These are phyloP conservation scores for Lasioglossum albipes DNA, from an alignment of 1,140 invertebrate genomes.

Conservation along the genomic window DNA sequence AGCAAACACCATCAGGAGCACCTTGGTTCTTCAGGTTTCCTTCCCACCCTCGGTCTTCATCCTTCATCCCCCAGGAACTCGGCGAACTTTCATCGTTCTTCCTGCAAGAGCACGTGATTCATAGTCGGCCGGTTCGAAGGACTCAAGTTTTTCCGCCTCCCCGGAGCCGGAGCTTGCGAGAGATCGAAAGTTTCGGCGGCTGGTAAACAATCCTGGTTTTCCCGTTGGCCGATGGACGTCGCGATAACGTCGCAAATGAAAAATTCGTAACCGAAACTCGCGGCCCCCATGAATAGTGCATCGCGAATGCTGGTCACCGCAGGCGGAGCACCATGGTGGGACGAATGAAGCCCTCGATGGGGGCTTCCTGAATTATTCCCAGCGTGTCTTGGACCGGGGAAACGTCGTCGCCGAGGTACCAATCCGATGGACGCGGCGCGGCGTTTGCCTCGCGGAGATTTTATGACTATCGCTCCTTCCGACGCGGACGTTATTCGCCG, in stretches of 20 bases:
- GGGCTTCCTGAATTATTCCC: constrained; percentile 58
- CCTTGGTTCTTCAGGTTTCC: no score
- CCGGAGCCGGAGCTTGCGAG: neutral
- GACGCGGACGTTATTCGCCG: constrained; percentile 44
- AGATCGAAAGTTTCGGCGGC: neutral
- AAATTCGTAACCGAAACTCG: constrained; percentile 58
- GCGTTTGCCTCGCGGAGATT: constrained; percentile 47
- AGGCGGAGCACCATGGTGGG: neutral
- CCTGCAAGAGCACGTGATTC: neutral
- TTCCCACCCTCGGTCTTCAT: neutral
- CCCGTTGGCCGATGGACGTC: constrained; percentile 11
- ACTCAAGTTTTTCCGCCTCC: neutral
- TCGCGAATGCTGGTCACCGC: constrained; percentile 49
- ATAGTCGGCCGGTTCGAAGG: neutral
- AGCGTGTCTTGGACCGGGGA: constrained; percentile 40
- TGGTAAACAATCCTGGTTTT: neutral
- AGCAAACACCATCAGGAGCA: no score
- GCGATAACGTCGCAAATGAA: constrained; percentile 42
- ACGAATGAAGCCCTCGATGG: neutral
- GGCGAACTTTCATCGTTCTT: neutral
- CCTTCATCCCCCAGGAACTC: neutral
- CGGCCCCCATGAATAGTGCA: constrained; percentile 56
- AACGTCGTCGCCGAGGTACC: constrained; percentile 22
- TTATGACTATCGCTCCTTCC: constrained; percentile 36
- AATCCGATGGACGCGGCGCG: constrained; percentile 43